Evolutionary conservation across 2,113 vertebrate species (phyloP), one percentile per base, ranked within the genome.

Genomic region (Ochotona curzoniae): DNA sequence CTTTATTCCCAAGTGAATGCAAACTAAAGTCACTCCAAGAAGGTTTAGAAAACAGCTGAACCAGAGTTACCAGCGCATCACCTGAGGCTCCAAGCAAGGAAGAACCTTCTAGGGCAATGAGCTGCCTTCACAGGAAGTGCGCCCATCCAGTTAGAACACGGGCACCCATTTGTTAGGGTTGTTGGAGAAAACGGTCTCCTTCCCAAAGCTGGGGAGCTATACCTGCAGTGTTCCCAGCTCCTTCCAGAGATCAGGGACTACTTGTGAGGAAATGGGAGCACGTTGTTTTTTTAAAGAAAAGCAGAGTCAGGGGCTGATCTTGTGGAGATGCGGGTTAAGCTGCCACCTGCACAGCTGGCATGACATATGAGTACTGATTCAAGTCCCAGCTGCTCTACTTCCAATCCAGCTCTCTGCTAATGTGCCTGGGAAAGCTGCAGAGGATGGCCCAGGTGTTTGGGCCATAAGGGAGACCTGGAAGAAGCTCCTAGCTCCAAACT

Each of bases 1-100:
- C 83, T 87, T 87, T 69, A 44, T 85, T 93, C 35, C 87, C 54
- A 60, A 44, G 17, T 88, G 74, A 82, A 47, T 51, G 47, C 63
- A 75, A 32, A 51, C 73, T 76, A 63, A 83, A 32, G 30, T 75
- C 47, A 83, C 26, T 32, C 17, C 7, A 44, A 63, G 74, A 64
- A 86, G 35, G 20, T 61, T 94, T 81, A 69, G 63, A 69, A n/a
- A 71, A 61, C 21, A 80, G 73, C 47, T 6, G 15, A 82, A 61
- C 30, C 79, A 63, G 14, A 71, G 44, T 95, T 93, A 57, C 38
- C 25, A 30, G 30, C 35, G 64, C 49, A 64, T 73, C 23, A 57
- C 44, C n/a, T 57, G 12, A 73, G 64, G 51, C 67, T 84, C 28
- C 82, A 32, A 89, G 64, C 49, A 28, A 51, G 30, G 35, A 87